phyloP scores from a whole-genome alignment of 2,888 invertebrate genomes.

The Rhodophaea formosa region DNA sequence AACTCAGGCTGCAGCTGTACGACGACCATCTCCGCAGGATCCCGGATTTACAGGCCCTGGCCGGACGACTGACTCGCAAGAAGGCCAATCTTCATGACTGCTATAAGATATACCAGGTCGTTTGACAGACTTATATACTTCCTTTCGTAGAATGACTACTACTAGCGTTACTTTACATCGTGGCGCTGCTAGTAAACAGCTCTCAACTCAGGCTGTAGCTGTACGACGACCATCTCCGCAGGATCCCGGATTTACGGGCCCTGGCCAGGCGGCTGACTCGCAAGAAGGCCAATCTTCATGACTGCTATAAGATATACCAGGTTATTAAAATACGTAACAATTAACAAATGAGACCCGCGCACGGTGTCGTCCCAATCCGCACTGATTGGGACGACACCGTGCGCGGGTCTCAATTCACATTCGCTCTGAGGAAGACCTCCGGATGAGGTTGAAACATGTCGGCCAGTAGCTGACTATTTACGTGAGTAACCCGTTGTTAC shows the following conservation, averaged over 20 bases:
- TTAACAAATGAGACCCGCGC: too few species aligned
- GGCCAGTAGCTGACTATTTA: too few species aligned
- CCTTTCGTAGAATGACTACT: too few species aligned
- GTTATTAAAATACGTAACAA: too few species aligned
- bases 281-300: conserved; percentile 90
- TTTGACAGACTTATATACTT: too few species aligned
- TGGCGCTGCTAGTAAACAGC: conserved; percentile 85
- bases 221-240: conserved; percentile 88
- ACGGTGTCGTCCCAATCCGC: too few species aligned
- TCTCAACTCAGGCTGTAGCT: conserved; percentile 86
- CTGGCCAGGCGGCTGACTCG: conserved; percentile 89
- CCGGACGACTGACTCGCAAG: conserved; percentile 89
- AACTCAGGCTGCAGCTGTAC: conserved; percentile 85
- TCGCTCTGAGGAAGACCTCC: too few species aligned
- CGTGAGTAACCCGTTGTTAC: too few species aligned
- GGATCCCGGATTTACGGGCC: conserved; percentile 91
- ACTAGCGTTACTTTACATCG: too few species aligned
- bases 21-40: conserved; percentile 90
- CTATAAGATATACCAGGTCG: conserved; percentile 83
- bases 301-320: conserved; percentile 87
- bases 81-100: conserved; percentile 92
- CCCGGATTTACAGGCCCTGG: conserved; percentile 91
- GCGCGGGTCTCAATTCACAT: too few species aligned
- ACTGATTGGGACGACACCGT: too few species aligned
- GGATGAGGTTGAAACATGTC: too few species aligned